phyloP scores from a whole-genome alignment of 2,797 vertebrate genomes.

The Pelobates cultripes region DNA sequence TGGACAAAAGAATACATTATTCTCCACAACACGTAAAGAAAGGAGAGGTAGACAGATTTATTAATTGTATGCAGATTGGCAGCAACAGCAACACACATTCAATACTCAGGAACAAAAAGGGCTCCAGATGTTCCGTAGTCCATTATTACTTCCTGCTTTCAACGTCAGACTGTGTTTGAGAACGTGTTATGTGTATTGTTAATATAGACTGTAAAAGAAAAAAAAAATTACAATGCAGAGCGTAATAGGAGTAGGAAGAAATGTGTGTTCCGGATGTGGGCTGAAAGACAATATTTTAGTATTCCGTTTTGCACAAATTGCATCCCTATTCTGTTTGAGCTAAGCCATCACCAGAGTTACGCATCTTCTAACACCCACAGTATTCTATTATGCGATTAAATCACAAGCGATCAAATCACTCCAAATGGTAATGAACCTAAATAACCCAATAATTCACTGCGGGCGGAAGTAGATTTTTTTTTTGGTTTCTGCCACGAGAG shows the following conservation, averaged over 20 bases:
- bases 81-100: constrained; percentile 1
- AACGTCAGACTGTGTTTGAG: constrained; percentile 55
- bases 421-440: constrained; percentile 34
- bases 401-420: constrained; percentile 18
- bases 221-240: constrained; percentile 58
- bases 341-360: constrained; percentile 56
- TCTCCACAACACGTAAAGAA: not conserved
- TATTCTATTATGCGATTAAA: constrained; percentile 49
- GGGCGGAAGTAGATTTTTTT: not conserved
- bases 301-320: constrained; percentile 56
- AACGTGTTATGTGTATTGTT: constrained; percentile 61
- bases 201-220: constrained; percentile 55
- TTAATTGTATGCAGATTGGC: not conserved
- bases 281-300: constrained; percentile 55
- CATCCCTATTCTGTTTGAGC: constrained; percentile 50
- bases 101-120: constrained; percentile 16
- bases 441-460: constrained; percentile 10
- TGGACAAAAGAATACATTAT: constrained; percentile 43
- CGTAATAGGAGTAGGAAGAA: constrained; percentile 58
- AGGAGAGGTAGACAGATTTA: constrained; percentile 26
- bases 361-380: constrained; percentile 58
- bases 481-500: not conserved
- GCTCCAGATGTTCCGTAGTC: constrained; percentile 39
- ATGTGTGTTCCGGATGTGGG: constrained; percentile 63
- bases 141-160: constrained; percentile 60